Evolutionary conservation across 2,888 invertebrate genomes (phyloP), one percentile per base, ranked within the genome.

Genomic region (Liodrosophila aerea): DNA sequence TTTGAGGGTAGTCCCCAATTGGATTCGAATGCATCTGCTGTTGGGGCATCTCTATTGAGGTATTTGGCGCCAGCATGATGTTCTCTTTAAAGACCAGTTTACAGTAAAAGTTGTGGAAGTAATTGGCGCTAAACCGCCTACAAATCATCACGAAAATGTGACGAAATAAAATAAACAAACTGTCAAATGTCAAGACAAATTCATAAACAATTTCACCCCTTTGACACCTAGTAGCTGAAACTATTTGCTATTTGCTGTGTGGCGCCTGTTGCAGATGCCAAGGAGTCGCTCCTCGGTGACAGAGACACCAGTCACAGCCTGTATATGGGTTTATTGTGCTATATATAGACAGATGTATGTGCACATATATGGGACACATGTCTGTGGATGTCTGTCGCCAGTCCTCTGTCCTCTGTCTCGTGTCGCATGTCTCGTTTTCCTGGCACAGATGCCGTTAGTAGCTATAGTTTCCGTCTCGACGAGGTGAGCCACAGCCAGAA

Each of bases 91-190:
- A 78, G 83, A 74, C 78, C 54, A 53, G 80, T 85, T 76, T 59
- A 64, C 71, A 62, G 81, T 63, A 65, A 59, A 46, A 72, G 69
- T 64, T 64, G 64, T 68, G 22, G 84, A 64, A 84, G 85, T 81
- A 86, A 71, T 78, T 74, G 70, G 78, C 74, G 77, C 77, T 69
- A 80, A 87, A 87, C 86, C 85, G 85, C 87, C 87, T 84, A 87
- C 87, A 87, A 87, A 87, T 87, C 86, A 78, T 83, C 84, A 82
- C 71, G 70, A 70, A 77, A 85, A 86, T 81, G 87, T 87, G 87
- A 87, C 86, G 85, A 88, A 87, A 85, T 87, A 85, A 86, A 87
- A 87, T 87, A 87, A 87, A 87, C 87, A 87, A 83, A 74, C 87
- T 87, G 87, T 85, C 87, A 87, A 87, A 80, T 80, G 80, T 80